These are phyloP conservation scores for Dipus sagitta DNA, from an alignment of 2,797 vertebrate genomes.

Conservation along the genomic window DNA sequence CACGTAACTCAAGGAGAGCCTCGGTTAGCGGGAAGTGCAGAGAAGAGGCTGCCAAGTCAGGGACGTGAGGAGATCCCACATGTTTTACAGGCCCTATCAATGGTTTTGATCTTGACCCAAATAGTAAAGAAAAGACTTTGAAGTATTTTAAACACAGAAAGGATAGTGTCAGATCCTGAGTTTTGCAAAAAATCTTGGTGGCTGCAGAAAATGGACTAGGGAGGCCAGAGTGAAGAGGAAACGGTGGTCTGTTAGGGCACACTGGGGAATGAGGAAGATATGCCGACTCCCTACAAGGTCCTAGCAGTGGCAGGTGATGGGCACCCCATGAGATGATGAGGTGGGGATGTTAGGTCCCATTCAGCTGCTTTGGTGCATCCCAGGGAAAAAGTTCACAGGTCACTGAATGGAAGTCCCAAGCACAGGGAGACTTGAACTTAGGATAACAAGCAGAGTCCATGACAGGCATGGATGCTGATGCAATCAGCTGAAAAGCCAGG, in stretches of 20 bases:
- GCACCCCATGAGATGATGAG: too few relatives aligned
- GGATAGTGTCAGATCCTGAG: neutral
- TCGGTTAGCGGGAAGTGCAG: neutral
- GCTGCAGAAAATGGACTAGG: neutral
- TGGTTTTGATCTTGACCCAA: neutral
- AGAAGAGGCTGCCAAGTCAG: neutral
- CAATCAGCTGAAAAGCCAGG: neutral
- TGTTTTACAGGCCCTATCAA: too few relatives aligned
- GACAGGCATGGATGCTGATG: neutral
- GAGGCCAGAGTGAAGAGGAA: neutral
- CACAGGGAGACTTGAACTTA: neutral
- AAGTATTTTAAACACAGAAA: conserved; percentile 19
- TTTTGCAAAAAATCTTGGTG: neutral
- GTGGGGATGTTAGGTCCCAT: neutral
- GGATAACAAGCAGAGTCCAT: neutral
- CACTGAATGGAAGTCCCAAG: neutral
- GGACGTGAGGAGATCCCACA: neutral
- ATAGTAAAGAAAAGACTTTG: neutral
- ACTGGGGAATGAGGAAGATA: neutral
- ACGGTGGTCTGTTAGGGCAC: neutral
- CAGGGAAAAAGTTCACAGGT: neutral
- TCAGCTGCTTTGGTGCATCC: neutral
- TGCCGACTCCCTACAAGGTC: neutral
- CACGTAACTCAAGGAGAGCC: neutral
- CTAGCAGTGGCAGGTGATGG: neutral